These are phyloP conservation scores for Danionella cerebrum DNA, from an alignment of 2,113 vertebrate genomes.

Conservation along the genomic window DNA sequence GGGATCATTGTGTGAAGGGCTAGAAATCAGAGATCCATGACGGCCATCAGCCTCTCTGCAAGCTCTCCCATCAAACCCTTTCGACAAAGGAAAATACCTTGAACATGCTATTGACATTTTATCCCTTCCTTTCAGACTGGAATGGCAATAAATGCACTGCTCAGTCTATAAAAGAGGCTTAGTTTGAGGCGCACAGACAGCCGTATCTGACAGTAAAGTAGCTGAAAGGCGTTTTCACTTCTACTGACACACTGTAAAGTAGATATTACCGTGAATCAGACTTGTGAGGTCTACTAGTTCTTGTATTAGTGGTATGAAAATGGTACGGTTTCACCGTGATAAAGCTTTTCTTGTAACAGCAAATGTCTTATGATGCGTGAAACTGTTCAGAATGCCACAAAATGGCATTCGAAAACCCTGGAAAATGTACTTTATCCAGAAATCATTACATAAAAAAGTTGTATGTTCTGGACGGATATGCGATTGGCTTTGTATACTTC, in stretches of 20 bases:
- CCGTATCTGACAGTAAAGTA: not conserved
- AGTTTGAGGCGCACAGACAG: not conserved
- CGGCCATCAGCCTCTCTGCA: not conserved
- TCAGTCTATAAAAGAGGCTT: slow-evolving; percentile 10
- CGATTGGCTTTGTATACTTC: not conserved
- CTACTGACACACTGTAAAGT: not conserved
- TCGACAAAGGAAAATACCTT: slow-evolving; percentile 19
- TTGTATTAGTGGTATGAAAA: not conserved
- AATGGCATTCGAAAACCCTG: not conserved
- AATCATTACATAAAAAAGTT: not conserved
- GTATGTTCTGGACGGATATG: not conserved
- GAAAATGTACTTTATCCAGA: not conserved
- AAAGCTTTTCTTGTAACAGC: not conserved
- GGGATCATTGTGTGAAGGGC: not conserved
- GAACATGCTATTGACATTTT: slow-evolving; percentile 24
- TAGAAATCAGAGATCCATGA: not conserved
- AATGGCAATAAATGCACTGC: slow-evolving; percentile 14
- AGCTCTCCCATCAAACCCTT: slow-evolving; percentile 11
- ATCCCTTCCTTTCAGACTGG: slow-evolving; percentile 11
- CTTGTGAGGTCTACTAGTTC: not conserved
- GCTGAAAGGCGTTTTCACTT: not conserved
- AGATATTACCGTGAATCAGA: not conserved
- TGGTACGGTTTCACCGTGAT: not conserved
- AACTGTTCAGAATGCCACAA: not conserved
- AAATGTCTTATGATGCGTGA: not conserved